phyloP scores from a whole-genome alignment of 1,140 invertebrate species.

The Cotesia glomerata region DNA sequence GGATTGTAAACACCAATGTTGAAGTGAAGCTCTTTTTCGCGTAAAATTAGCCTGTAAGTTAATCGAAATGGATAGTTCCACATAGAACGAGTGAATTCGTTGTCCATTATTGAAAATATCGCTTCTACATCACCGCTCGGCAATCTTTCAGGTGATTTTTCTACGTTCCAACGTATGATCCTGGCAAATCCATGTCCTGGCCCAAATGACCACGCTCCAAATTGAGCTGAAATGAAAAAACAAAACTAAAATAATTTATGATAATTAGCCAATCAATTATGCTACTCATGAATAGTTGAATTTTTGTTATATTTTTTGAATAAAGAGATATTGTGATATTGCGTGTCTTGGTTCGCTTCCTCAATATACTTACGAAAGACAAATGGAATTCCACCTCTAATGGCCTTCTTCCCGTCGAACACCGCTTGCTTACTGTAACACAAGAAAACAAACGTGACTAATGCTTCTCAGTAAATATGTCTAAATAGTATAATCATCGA shows the following conservation, averaged over 20 bases:
- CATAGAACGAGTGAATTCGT: conserved; percentile 89
- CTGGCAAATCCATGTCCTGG: conserved; percentile 95
- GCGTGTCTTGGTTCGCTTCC: conserved; percentile 30
- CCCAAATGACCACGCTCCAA: conserved; percentile 90
- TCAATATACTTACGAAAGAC: conserved; percentile 87
- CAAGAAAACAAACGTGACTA: conserved; percentile 45
- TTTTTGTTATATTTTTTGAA: too few relatives aligned
- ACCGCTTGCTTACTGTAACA: conserved; percentile 87
- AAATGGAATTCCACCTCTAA: conserved; percentile 93
- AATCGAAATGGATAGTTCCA: conserved; percentile 92
- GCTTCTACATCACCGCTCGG: conserved; percentile 90
- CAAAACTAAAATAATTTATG: background rate
- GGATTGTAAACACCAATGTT: conserved; percentile 91
- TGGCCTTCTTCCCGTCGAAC: conserved; percentile 94
- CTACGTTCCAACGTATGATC: conserved; percentile 87
- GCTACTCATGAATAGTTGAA: too few relatives aligned
- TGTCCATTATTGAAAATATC: conserved; percentile 89
- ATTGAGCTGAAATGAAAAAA: conserved; percentile 77
- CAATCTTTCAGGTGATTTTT: conserved; percentile 83
- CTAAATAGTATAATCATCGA: conserved; percentile 1
- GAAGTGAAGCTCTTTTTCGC: conserved; percentile 90
- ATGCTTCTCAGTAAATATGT: conserved; percentile 2
- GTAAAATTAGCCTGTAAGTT: conserved; percentile 85
- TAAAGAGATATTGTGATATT: conserved; percentile 28
- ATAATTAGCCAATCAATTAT: too few relatives aligned